Percentiles rank a stretch among this genome's conserved stretches.
These are phyloP conservation scores for Noctua fimbriata DNA, from an alignment of 2,888 invertebrate genomes.

Conservation along the genomic window DNA sequence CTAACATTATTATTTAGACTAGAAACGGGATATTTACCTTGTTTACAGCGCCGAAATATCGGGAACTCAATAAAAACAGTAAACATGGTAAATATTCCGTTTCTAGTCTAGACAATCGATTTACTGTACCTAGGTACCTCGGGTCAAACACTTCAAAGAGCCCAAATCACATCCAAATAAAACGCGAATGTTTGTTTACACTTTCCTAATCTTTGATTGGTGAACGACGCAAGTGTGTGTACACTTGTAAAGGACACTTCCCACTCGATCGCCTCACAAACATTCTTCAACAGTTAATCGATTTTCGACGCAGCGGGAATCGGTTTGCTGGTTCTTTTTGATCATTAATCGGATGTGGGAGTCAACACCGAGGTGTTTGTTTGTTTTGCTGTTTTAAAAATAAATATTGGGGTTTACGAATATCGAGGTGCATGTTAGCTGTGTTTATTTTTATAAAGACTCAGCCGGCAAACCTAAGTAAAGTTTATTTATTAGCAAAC, in stretches of 20 bases:
- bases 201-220: conserved; percentile 26
- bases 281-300: conserved; percentile 54
- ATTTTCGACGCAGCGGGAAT: conserved; percentile 41
- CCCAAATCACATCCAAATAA: conserved; percentile 9
- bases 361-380: conserved; percentile 38
- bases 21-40: too few relatives aligned
- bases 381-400: conserved; percentile 9
- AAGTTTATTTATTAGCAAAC: not conserved
- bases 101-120: too few relatives aligned
- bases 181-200: conserved; percentile 29
- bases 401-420: conserved; percentile 6
- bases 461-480: too few relatives aligned
- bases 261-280: conserved; percentile 39
- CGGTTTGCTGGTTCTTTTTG: conserved; percentile 37
- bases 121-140: too few relatives aligned
- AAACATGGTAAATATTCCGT: too few relatives aligned
- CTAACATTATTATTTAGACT: too few relatives aligned
- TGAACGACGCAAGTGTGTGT: conserved; percentile 27
- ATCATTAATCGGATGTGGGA: conserved; percentile 45
- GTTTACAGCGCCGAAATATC: too few relatives aligned
- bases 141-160: not conserved
- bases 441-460: not conserved
- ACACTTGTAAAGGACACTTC: conserved; percentile 16
- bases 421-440: not conserved
- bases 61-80: too few relatives aligned